These are phyloP conservation scores for Enhydra lutris DNA, from an alignment of 2,113 vertebrate genomes.

Conservation along the genomic window DNA sequence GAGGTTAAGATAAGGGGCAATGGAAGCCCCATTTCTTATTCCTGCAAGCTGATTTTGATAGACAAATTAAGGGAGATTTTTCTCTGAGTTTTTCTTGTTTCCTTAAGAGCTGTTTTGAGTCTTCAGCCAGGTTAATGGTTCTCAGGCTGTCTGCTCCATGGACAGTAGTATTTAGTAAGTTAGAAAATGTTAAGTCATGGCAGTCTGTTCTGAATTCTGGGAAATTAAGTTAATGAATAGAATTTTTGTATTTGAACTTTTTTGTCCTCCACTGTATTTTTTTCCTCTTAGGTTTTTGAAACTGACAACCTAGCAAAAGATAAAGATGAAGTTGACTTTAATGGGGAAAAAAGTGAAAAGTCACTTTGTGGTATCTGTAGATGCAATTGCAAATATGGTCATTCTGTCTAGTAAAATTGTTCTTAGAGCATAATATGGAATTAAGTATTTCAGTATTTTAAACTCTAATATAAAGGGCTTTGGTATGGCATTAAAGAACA, in stretches of 20 bases:
- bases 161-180: not conserved
- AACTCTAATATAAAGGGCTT: not conserved
- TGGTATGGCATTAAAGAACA: not conserved
- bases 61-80: constrained; percentile 17
- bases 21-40: not conserved
- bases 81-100: not conserved
- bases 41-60: not conserved
- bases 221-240: constrained; percentile 36
- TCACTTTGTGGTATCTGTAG: not conserved
- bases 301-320: not conserved
- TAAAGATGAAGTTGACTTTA: constrained; percentile 9
- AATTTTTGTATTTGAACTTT: constrained; percentile 39
- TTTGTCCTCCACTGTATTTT: not conserved
- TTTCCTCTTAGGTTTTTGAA: not conserved
- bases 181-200: not conserved
- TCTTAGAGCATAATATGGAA: not conserved
- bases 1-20: not conserved
- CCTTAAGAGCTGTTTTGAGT: not conserved
- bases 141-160: not conserved
- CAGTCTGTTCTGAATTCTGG: constrained; percentile 10
- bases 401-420: not conserved
- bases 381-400: not conserved
- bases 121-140: not conserved
- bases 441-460: constrained; percentile 10
- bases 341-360: not conserved